A percentile compares a stretch with the other conserved stretches of the same genome.
Conservation (phyloP, 1,140 invertebrate species). For the Gonatopus flavifemur region DNA sequence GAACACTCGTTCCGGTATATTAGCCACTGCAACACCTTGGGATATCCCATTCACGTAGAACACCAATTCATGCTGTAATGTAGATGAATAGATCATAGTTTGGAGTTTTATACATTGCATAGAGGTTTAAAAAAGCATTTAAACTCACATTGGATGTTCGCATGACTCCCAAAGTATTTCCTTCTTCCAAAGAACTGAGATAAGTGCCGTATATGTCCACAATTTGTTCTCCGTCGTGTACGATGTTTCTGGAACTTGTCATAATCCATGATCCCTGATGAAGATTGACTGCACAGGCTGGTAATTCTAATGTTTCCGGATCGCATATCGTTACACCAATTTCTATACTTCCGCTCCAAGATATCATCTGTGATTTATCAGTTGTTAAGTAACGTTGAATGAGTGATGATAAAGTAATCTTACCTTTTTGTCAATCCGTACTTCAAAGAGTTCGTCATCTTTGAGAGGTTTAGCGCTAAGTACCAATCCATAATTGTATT, state of each 20-base stretch:
- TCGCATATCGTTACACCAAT: slow-evolving; percentile 87
- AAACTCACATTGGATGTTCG: slow-evolving; percentile 69
- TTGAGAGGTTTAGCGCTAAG: slow-evolving; percentile 78
- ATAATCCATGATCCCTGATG: slow-evolving; percentile 86
- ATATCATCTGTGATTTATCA: slow-evolving; percentile 73
- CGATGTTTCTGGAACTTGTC: slow-evolving; percentile 80
- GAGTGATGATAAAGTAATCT: no score
- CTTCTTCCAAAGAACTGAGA: slow-evolving; percentile 81
- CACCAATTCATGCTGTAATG: slow-evolving; percentile 72
- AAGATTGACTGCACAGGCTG: slow-evolving; percentile 81
- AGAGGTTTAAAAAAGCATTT: not conserved
- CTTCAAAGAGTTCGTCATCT: slow-evolving; percentile 86
- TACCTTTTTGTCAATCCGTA: slow-evolving; percentile 87
- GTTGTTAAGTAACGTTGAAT: no score
- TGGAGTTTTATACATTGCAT: not conserved
- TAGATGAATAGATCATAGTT: not conserved
- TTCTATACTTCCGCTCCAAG: slow-evolving; percentile 90
- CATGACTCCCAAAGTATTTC: slow-evolving; percentile 83
- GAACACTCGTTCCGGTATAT: slow-evolving; percentile 76
- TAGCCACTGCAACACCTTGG: slow-evolving; percentile 80
- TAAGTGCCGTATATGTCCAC: slow-evolving; percentile 84
- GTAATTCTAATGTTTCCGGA: slow-evolving; percentile 78
- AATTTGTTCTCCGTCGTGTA: slow-evolving; percentile 78
- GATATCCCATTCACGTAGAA: slow-evolving; percentile 89
- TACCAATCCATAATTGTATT: slow-evolving; percentile 85